Conservation (phyloP, 1,140 invertebrate genomes). For the Stegodyphus dumicola region DNA sequence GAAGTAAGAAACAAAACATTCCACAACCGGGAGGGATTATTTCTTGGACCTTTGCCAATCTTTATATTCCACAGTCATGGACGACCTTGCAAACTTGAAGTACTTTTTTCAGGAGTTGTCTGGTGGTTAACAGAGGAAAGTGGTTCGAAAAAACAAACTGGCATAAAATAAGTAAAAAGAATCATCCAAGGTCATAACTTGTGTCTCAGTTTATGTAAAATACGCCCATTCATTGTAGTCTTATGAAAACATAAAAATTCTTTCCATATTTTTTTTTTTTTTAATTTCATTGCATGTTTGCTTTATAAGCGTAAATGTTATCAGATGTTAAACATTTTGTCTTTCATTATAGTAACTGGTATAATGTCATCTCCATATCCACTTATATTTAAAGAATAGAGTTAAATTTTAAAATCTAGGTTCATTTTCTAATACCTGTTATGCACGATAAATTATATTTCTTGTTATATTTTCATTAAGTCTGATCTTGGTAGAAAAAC, state of each 20-base stretch:
- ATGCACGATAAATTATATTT: no score
- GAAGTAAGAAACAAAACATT: slow-evolving; percentile 5
- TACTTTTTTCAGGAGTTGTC: background rate
- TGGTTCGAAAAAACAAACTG: slow-evolving; percentile 29
- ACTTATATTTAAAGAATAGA: no score
- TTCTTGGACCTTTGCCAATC: slow-evolving; percentile 18
- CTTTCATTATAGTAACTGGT: no score
- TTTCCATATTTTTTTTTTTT: slow-evolving; percentile 8
- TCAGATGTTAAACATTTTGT: background rate
- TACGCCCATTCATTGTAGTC: slow-evolving; percentile 35
- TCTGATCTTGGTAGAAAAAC: no score
- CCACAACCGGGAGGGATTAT: slow-evolving; percentile 8
- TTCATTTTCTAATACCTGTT: no score
- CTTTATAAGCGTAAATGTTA: no score
- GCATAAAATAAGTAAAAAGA: slow-evolving; percentile 29
- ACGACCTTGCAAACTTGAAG: slow-evolving; percentile 30
- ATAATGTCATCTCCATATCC: no score
- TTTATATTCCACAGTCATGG: slow-evolving; percentile 9
- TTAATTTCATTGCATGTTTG: slow-evolving; percentile 11
- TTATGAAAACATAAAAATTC: slow-evolving; percentile 40
- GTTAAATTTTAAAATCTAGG: no score
- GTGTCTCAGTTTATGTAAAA: slow-evolving; percentile 39
- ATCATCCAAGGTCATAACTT: slow-evolving; percentile 22
- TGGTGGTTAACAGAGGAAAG: slow-evolving; percentile 13
- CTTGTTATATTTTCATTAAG: no score